Conservation (phyloP, 2,113 vertebrate species). For the Turnix velox region DNA sequence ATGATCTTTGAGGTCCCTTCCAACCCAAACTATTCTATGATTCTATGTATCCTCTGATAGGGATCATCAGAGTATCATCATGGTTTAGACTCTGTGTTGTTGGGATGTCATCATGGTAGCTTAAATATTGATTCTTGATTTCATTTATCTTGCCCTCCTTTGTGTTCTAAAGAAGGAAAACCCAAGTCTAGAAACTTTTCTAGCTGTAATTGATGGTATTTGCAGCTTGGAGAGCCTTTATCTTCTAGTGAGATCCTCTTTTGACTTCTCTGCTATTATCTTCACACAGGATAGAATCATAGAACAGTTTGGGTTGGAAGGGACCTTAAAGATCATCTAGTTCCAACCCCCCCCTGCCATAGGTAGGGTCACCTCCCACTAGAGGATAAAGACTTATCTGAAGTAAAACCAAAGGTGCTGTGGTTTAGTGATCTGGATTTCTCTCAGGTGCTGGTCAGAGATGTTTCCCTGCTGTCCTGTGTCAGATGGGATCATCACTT, state of each 20-base stretch:
- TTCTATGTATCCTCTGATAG: too few relatives aligned
- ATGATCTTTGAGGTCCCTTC: too few relatives aligned
- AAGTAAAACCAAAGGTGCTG: neutral
- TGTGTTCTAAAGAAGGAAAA: neutral
- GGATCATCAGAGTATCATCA: too few relatives aligned
- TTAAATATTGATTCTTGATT: neutral
- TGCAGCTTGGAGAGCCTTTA: neutral
- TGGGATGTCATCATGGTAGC: neutral
- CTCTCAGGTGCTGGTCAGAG: neutral
- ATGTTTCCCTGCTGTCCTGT: neutral
- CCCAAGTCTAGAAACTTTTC: accelerated
- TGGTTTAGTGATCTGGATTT: neutral
- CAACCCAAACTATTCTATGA: too few relatives aligned
- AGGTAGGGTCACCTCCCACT: too few relatives aligned
- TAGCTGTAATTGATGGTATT: neutral
- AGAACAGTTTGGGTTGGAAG: too few relatives aligned
- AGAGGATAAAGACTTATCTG: too few relatives aligned
- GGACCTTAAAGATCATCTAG: too few relatives aligned
- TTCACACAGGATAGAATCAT: accelerated
- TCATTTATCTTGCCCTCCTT: neutral
- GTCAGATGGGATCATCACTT: neutral
- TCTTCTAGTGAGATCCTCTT: neutral
- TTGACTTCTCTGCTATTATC: neutral
- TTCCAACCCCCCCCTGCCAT: too few relatives aligned
- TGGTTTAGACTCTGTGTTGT: neutral